Percentiles rank a stretch among this genome's conserved stretches.
Conservation (phyloP, 2,888 invertebrate genomes). For the Nudaria mundana region DNA sequence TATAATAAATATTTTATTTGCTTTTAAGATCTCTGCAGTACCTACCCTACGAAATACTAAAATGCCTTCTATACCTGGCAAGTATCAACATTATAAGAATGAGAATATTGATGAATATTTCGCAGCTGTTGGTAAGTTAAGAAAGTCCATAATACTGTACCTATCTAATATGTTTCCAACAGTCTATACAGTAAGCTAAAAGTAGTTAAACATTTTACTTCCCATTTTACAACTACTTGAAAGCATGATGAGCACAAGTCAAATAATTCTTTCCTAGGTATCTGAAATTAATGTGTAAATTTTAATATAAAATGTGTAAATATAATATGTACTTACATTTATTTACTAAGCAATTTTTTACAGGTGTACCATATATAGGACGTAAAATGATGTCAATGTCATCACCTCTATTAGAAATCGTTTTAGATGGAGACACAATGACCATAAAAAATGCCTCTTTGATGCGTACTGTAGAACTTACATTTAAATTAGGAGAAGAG, state of each 20-base stretch:
- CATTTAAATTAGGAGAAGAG: slow-evolving; percentile 82
- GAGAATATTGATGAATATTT: slow-evolving; percentile 85
- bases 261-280: too few relatives aligned
- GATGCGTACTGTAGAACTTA: slow-evolving; percentile 75
- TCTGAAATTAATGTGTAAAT: too few relatives aligned
- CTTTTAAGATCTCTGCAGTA: not conserved
- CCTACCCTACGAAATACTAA: slow-evolving; percentile 18
- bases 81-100: slow-evolving; percentile 83
- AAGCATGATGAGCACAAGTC: too few relatives aligned
- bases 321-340: too few relatives aligned
- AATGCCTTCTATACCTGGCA: slow-evolving; percentile 82
- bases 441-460: slow-evolving; percentile 80
- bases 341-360: too few relatives aligned
- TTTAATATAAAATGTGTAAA: too few relatives aligned
- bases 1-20: not conserved
- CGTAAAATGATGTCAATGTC: slow-evolving; percentile 84
- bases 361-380: slow-evolving; percentile 84
- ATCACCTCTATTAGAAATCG: slow-evolving; percentile 82
- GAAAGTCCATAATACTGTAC: not conserved
- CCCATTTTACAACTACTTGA: too few relatives aligned
- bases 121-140: slow-evolving; percentile 79
- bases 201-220: too few relatives aligned
- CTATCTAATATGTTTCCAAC: too few relatives aligned
- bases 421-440: slow-evolving; percentile 78
- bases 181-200: too few relatives aligned